phyloP scores from a whole-genome alignment of 2,113 vertebrate species.

The Cyprinus carpio region DNA sequence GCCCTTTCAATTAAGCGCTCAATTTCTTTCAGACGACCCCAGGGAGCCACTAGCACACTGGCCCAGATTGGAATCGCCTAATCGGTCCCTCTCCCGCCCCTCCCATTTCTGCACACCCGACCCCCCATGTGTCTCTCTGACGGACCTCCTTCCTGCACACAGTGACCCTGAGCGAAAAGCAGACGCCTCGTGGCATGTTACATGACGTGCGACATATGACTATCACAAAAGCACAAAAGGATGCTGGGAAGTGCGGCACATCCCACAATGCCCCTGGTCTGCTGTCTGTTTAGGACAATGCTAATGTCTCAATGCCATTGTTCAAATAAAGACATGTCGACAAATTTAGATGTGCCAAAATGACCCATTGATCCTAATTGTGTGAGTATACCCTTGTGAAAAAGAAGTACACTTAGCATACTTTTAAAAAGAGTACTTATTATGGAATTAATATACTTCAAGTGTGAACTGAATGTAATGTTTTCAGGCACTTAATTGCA shows the following conservation, averaged over 20 bases:
- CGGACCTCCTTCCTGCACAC: constrained; percentile 37
- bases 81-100: constrained; percentile 44
- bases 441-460: not conserved
- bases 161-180: constrained; percentile 43
- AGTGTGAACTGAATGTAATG: not conserved
- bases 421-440: not conserved
- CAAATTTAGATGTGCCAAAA: not conserved
- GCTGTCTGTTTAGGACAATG: not conserved
- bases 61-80: constrained; percentile 71
- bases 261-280: constrained; percentile 2
- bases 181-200: constrained; percentile 41
- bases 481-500: not conserved
- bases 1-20: constrained; percentile 82
- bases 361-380: not conserved
- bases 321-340: constrained; percentile 14
- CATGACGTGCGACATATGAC: constrained; percentile 28
- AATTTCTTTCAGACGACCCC: constrained; percentile 74
- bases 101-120: constrained; percentile 41
- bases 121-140: constrained; percentile 8
- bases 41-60: constrained; percentile 68
- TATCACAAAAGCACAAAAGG: constrained; percentile 37
- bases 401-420: not conserved
- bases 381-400: not conserved
- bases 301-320: not conserved
- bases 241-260: not conserved